Conservation (phyloP, 2,797 vertebrate species). For the Schizopygopsis malacanthus region DNA sequence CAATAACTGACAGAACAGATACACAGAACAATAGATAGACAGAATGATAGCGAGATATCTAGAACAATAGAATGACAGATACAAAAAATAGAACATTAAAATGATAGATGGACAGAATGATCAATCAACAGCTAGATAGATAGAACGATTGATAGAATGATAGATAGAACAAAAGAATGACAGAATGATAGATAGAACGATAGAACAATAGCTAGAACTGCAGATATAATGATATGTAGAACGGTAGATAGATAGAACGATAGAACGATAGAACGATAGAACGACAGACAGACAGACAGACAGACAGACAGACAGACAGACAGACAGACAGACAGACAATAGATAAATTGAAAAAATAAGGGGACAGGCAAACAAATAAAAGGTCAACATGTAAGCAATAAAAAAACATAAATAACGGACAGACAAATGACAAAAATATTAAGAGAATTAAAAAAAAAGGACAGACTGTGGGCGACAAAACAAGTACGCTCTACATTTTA, state of each 20-base stretch:
- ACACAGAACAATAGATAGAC: neutral
- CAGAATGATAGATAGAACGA: fast-evolving
- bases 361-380: neutral
- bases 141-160: neutral
- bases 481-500: neutral
- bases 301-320: neutral
- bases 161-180: neutral
- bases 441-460: constrained; percentile 1
- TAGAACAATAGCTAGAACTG: no score
- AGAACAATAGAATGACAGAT: neutral
- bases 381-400: neutral
- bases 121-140: neutral
- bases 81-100: neutral
- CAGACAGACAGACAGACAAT: neutral
- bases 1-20: neutral
- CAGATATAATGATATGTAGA: no score
- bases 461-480: neutral
- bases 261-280: neutral
- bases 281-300: neutral
- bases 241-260: neutral
- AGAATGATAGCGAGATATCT: neutral
- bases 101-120: neutral
- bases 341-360: neutral
- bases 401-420: neutral
- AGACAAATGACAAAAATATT: neutral